phyloP scores from a whole-genome alignment of 2,113 vertebrate genomes.

The Pygoscelis adeliae region DNA sequence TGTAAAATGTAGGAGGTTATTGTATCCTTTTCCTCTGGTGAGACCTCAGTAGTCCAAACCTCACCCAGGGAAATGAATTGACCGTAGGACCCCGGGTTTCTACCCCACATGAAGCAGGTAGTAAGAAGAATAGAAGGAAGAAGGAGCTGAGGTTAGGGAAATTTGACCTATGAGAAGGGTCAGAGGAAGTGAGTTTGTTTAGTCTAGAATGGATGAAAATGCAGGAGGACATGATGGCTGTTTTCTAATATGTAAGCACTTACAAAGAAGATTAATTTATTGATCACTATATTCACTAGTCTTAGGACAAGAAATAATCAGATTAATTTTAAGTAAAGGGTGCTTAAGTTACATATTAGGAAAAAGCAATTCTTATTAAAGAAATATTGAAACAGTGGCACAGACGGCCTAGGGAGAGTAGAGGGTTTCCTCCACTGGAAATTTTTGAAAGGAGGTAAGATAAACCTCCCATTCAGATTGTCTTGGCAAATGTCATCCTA shows the following conservation, averaged over 20 bases:
- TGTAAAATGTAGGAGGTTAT: not conserved
- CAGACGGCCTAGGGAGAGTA: not conserved
- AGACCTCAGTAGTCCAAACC: not conserved
- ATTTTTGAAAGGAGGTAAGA: not conserved
- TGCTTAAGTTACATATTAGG: not conserved
- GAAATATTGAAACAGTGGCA: not conserved
- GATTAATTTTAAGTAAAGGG: not conserved
- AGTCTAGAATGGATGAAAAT: not conserved
- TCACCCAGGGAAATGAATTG: not conserved
- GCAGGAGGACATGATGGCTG: not conserved
- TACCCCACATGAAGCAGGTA: not conserved
- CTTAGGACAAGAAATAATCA: not conserved
- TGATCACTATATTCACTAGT: not conserved
- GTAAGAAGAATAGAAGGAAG: conserved; percentile 15
- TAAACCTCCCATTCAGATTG: not conserved
- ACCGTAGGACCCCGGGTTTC: not conserved
- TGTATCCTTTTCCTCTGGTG: not conserved
- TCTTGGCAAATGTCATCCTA: not conserved
- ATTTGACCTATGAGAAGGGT: not conserved
- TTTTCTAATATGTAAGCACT: not conserved
- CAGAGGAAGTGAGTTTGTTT: conserved; percentile 25
- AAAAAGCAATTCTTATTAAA: not conserved
- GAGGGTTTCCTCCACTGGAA: not conserved
- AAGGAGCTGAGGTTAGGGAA: not conserved
- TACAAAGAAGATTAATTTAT: not conserved